These are phyloP conservation scores for Camponotus fellah DNA, from an alignment of 2,888 invertebrate species.

Conservation along the genomic window DNA sequence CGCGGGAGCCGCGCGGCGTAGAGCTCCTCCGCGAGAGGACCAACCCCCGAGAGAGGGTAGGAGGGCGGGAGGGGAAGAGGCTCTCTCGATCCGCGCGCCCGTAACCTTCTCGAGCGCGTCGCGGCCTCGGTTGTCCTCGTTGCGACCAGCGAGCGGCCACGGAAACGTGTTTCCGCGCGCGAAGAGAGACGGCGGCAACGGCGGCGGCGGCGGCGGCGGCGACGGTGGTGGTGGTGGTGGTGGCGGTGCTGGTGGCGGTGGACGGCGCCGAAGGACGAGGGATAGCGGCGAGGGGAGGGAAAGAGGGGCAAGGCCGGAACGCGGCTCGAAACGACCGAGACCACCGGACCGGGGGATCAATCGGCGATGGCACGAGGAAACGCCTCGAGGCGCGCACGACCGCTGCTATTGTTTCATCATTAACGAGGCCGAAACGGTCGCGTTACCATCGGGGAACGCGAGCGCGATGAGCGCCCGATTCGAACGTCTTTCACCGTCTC, in stretches of 20 bases:
- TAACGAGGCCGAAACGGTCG: slow-evolving; percentile 47
- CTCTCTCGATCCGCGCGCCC: slow-evolving; percentile 66
- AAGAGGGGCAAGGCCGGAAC: slow-evolving; percentile 76
- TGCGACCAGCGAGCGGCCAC: slow-evolving; percentile 39
- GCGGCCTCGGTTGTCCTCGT: slow-evolving; percentile 64
- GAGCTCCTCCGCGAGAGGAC: slow-evolving; percentile 29
- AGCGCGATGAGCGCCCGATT: slow-evolving; percentile 51
- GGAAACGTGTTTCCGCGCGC: slow-evolving; percentile 37
- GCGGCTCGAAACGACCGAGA: slow-evolving; percentile 65
- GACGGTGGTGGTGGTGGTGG: not conserved
- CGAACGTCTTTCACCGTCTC: slow-evolving; percentile 39
- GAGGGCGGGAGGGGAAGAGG: slow-evolving; percentile 57
- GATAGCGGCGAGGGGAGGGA: not conserved
- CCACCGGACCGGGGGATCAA: slow-evolving; percentile 56
- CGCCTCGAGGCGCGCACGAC: slow-evolving; percentile 56
- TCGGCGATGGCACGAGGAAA: slow-evolving; percentile 68
- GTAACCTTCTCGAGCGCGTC: slow-evolving; percentile 44
- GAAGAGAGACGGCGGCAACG: slow-evolving; percentile 3
- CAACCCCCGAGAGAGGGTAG: slow-evolving; percentile 36
- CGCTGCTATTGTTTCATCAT: slow-evolving; percentile 39
- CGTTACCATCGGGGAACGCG: slow-evolving; percentile 34
- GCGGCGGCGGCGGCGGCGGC: not conserved
- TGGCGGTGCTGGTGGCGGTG: not conserved
- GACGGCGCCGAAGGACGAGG: slow-evolving; percentile 3
- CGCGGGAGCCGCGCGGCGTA: slow-evolving; percentile 63